Base-by-base conservation (phyloP, 2,113 vertebrate genomes). In the Ascaphus truei region DNA sequence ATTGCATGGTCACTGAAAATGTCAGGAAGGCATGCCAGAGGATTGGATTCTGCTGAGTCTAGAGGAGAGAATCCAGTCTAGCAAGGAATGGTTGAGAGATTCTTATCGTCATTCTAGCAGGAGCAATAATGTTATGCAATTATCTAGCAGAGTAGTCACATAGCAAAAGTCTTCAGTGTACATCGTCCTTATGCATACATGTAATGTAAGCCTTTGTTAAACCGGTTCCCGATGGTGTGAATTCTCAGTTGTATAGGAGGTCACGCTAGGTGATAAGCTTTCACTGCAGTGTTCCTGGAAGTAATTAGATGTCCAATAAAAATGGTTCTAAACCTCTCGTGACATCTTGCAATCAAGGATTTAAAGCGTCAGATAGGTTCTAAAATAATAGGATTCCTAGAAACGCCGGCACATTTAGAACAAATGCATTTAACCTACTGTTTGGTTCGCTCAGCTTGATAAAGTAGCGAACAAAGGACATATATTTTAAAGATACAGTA, bases 281-380 rank as follows among this genome's bases (percentile, higher is more conserved):
- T 65, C 9, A 65, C 34, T 43, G 36, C 41, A 65, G 62, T 53
- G 50, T 65, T 65, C 62, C 62, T 55, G 62, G 62, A 65, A 65
- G 62, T 55, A 65, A 65, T 65, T 65, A 65, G 50, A 55, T 41
- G 25, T 55, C 48, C 25, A 64, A 65, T 65, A 55, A 51, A 55
- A 15, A 43, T 29, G 22, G 36, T 65, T 55, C 39, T 15, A 52
- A 64, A 51, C 45, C 33, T 51, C 34, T 27, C 27, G 33, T 53
- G 62, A 55, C 62, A 53, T 41, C 15, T 52, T 55, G 37, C 53
- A 53, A 30, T 23, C 34, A 55, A 37, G 45, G 34, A 53, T 65
- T 55, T 65, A 55, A 65, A 55, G 47, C 62, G 53, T 53, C 29
- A 52, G 13, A 27, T 39, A 52, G 22, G 48, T 51, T 16, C 47